A percentile compares a stretch with the other conserved stretches of the same genome.
Conservation (phyloP, 2,113 vertebrate genomes). For the Saguinus midas region DNA sequence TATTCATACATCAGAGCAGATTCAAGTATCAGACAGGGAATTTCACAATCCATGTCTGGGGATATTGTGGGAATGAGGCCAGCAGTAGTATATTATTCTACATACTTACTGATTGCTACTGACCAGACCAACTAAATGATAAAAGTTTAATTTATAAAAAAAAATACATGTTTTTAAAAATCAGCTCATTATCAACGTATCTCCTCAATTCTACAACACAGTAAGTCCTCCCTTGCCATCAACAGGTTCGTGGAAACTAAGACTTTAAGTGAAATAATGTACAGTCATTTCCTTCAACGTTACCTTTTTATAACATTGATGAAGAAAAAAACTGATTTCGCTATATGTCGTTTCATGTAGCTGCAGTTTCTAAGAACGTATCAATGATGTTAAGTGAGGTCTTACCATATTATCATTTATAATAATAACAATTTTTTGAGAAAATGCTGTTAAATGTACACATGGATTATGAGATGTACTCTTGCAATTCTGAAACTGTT, state of each 20-base stretch:
- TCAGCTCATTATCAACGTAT: neutral
- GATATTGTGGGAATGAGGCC: neutral
- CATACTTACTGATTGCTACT: neutral
- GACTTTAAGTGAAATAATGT: neutral
- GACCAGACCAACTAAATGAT: neutral
- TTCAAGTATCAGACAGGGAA: neutral
- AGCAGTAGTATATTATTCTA: neutral
- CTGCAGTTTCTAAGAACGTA: neutral
- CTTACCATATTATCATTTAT: neutral
- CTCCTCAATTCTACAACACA: neutral
- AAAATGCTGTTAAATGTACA: neutral
- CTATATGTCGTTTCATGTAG: neutral
- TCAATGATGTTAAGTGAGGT: neutral
- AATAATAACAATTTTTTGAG: neutral
- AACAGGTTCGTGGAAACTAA: neutral
- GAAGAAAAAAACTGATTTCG: neutral
- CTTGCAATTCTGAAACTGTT: neutral
- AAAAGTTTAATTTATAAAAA: neutral
- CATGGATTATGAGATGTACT: neutral
- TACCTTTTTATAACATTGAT: neutral
- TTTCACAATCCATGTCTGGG: neutral
- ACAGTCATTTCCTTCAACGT: neutral
- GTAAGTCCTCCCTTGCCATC: neutral
- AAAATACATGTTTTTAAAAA: neutral
- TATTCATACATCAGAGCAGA: neutral